Base-by-base conservation (phyloP, 35 echinoderm and acorn worm species). In the Ptychodera flava region DNA sequence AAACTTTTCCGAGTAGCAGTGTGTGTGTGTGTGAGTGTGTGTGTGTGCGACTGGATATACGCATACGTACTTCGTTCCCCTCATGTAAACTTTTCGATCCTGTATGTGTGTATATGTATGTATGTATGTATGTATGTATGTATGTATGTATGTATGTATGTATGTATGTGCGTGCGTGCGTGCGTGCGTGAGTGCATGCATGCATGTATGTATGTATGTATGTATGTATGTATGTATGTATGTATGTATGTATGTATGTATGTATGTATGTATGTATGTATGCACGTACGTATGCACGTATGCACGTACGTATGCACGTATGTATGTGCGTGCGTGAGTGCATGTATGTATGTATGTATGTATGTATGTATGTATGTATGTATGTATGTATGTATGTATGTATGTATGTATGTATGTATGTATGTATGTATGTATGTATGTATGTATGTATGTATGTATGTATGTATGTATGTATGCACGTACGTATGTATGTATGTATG, bases 181-280 rank as follows among this genome's bases (percentile, higher is more conserved):
- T 22, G 22, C 45, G 45, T 22, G 45, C 22, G 45, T 22, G 45
- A 6, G 22, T 64, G 45, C 45, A 64, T 64, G 22, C 45, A 64
- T 64, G 45, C 45, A 64, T 64, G 22, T 22, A 64, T 64, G 45
- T 64, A 64, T 22, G 22, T 64, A 64, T 22, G 45, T 64, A 64
- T 64, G 45, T 64, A 64, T 64, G 45, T 64, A 64, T 64, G 45
- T 64, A 64, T 64, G 45, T 64, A 64, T 64, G 45, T 64, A 64
- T 64, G 45, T 64, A 64, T 64, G 45, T 64, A 64, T 64, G 45
- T 64, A 64, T 64, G 45, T 64, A 64, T 64, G 45, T 64, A 64
- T 64, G 45, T 64, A 64, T 64, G 45, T 64, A 64, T 64, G 22
- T 64, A 64, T 64, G 22, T 64, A 64, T 64, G 22, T 64, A 64